Evolutionary conservation across 2,797 vertebrate species (phyloP).

Genomic region (Sebastes wilsoni): DNA sequence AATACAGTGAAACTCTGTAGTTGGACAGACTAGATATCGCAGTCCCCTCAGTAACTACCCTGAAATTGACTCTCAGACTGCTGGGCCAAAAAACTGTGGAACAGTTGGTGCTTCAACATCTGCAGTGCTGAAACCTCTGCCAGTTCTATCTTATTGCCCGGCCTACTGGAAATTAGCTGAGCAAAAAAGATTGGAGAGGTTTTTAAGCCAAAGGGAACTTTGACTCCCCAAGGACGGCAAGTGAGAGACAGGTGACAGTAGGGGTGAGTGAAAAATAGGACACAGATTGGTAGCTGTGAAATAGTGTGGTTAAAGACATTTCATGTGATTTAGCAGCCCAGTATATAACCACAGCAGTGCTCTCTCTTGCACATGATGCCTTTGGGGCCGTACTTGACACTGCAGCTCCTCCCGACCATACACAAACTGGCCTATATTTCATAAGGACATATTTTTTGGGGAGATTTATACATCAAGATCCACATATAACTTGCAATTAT

Average conservation of each 20-base stretch:
- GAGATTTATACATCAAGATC: neutral
- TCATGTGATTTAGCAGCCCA: conserved; percentile 52
- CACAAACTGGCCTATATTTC: conserved; percentile 46
- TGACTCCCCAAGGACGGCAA: conserved; percentile 59
- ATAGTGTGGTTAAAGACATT: conserved; percentile 64
- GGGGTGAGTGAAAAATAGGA: conserved; percentile 67
- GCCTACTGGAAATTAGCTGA: conserved; percentile 63
- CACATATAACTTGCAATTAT: neutral
- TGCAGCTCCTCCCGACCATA: conserved; percentile 16
- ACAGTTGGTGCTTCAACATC: conserved; percentile 52
- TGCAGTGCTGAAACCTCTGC: conserved; percentile 50
- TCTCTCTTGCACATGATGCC: conserved; percentile 22
- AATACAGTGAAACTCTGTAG: conserved; percentile 6
- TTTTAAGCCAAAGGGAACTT: conserved; percentile 70
- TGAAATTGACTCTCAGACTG: conserved; percentile 41
- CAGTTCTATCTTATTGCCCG: conserved; percentile 38
- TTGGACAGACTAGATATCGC: conserved; percentile 1
- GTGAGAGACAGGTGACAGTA: conserved; percentile 71
- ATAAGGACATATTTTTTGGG: conserved; percentile 16
- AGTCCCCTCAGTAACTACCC: conserved; percentile 17
- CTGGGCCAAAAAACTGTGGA: conserved; percentile 35
- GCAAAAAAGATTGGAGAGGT: conserved; percentile 51
- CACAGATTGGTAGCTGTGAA: conserved; percentile 62
- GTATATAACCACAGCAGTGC: conserved; percentile 35
- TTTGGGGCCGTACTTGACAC: conserved; percentile 20